These are phyloP conservation scores for Diabrotica undecimpunctata DNA, from an alignment of 1,140 invertebrate species.

Conservation along the genomic window DNA sequence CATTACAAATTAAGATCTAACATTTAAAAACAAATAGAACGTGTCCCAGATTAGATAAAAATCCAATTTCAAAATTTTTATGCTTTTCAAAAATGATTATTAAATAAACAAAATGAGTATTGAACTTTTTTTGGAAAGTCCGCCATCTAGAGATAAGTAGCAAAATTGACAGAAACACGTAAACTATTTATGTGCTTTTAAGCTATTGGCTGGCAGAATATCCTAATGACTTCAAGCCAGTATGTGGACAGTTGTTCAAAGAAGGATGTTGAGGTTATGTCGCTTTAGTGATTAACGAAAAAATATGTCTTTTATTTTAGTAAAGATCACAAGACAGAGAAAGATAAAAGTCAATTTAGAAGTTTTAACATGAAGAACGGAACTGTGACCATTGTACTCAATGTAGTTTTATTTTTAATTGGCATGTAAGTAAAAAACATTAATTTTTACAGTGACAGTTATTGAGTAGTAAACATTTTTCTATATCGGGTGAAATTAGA, in stretches of 20 bases:
- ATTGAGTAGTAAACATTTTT: background rate
- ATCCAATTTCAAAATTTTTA: no score
- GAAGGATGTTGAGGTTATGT: constrained; percentile 11
- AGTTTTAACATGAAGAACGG: constrained; percentile 10
- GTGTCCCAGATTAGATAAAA: no score
- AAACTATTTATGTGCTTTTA: background rate
- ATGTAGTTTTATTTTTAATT: constrained; percentile 6
- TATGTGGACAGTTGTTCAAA: background rate
- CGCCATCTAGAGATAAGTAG: background rate
- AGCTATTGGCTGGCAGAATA: background rate
- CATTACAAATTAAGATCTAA: no score
- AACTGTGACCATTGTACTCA: constrained; percentile 2
- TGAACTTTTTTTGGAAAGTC: background rate
- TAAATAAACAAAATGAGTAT: no score
- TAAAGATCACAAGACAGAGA: constrained; percentile 7
- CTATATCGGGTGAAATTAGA: background rate
- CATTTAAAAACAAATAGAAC: no score
- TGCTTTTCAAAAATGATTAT: no score
- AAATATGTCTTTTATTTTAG: constrained; percentile 17
- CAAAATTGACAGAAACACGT: background rate
- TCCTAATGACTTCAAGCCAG: background rate
- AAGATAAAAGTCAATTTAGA: background rate
- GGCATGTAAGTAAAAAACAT: constrained; percentile 8
- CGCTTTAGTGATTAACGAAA: background rate
- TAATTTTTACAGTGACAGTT: background rate